Base-by-base conservation (phyloP, 2,113 vertebrate genomes). In the Australoheros scitulus region DNA sequence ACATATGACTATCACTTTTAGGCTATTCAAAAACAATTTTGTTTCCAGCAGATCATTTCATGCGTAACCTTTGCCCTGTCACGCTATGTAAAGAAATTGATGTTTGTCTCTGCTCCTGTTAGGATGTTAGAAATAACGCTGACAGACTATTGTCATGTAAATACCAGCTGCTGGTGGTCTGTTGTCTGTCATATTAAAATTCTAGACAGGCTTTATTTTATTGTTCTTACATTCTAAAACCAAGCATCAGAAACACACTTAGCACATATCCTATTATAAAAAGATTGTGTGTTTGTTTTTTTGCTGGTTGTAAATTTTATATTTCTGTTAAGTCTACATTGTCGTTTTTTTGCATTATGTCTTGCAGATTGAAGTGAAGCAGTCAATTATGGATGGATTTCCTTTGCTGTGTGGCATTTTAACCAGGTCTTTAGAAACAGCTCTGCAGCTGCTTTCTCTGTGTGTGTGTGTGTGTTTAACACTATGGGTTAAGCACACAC, bases 371-470 rank as follows among this genome's bases (percentile, higher is more conserved):
- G 61, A 85, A 63, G 76, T 77, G 70, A 80, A 85, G 64, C 47
- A 68, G 89, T 80, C 83, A 85, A 80, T 90, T 87, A 92, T 83
- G 84, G 90, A 91, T 89, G 82, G 74, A 84, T 86, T 80, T 65
- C 82, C 83, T 85, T 89, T 89, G 75, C 90, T 90, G 68, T 83
- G 70, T 90, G 85, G 87, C 88, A 91, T 92, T 94, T 92, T 92
- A 91, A 92, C 85, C 91, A 88, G 77, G 61, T 86, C 88, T 88
- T 91, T 87, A 90, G 84, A 92, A 92, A 91, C 84, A 64, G 81
- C 80, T 88, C 85, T 93, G 92, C 94, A 94, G 94, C 93, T 94
- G 95, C 88, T 92, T 91, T 68, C 68, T 91, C 64, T 82, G 29
- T 74, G 57, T 81, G 70, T 26, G 26, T 26, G 26, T 26, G 26